Percentiles rank a stretch among this genome's conserved stretches.
Conservation (phyloP, 2,888 invertebrate species). For the Zygothrica quintamaculata region DNA sequence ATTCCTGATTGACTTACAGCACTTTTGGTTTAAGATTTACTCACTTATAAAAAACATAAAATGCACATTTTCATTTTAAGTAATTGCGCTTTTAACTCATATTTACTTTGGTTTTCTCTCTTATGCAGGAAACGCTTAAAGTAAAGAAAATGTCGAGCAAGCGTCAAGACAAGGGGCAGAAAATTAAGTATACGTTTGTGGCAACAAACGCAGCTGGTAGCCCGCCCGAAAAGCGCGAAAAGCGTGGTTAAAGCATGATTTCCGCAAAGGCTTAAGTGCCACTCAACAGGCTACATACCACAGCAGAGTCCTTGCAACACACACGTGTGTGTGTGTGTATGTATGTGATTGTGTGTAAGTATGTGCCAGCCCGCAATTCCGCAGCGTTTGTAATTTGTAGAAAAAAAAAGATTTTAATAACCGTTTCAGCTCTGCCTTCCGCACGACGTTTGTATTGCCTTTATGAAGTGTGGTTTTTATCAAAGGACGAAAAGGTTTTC, state of each 20-base stretch:
- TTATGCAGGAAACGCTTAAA: conserved; percentile 58
- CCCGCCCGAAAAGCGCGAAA: not conserved
- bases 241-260: conserved; percentile 27
- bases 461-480: conserved; percentile 19
- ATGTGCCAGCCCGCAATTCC: conserved; percentile 35
- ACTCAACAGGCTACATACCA: conserved; percentile 5
- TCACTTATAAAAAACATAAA: too few relatives aligned
- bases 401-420: conserved; percentile 42
- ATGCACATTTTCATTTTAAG: conserved; percentile 56
- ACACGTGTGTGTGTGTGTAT: conserved; percentile 37
- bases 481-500: conserved; percentile 22
- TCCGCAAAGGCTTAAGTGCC: conserved; percentile 58
- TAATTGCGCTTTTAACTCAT: conserved; percentile 73
- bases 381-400: conserved; percentile 36
- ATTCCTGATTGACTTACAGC: too few relatives aligned
- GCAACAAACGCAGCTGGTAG: conserved; percentile 3
- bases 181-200: conserved; percentile 34
- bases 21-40: too few relatives aligned
- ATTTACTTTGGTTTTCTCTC: too few relatives aligned
- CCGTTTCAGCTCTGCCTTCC: conserved; percentile 8
- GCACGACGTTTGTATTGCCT: conserved; percentile 28
- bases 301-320: conserved; percentile 21
- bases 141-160: conserved; percentile 14
- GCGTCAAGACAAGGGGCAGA: conserved; percentile 6
- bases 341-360: too few relatives aligned